These are phyloP conservation scores for Chanos chanos DNA, from an alignment of 2,797 vertebrate species.

Conservation along the genomic window DNA sequence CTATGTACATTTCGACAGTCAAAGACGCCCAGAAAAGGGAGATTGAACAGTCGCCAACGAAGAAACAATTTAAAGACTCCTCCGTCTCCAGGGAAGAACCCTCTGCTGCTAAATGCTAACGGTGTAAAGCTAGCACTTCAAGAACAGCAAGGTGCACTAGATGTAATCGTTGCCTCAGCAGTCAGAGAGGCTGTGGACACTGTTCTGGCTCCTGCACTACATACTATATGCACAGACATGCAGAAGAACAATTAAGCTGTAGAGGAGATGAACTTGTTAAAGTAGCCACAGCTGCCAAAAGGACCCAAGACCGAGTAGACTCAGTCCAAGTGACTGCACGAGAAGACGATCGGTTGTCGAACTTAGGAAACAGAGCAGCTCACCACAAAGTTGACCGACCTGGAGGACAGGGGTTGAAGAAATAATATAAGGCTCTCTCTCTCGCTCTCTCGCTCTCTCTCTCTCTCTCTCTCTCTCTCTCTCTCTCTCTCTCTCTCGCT, in stretches of 20 bases:
- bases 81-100: constrained; percentile 17
- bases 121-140: constrained; percentile 13
- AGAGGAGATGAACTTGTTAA: neutral
- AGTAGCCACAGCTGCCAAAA: neutral
- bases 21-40: neutral
- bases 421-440: constrained; percentile 8
- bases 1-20: neutral
- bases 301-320: neutral
- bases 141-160: neutral
- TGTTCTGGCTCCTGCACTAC: neutral
- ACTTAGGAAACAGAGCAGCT: neutral
- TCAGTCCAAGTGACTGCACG: neutral
- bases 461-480: too few species aligned
- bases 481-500: too few species aligned
- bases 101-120: constrained; percentile 1
- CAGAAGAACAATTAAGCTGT: constrained; percentile 4
- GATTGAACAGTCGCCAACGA: neutral
- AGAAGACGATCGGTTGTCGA: neutral
- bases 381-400: neutral
- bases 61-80: constrained; percentile 12
- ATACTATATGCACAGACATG: neutral
- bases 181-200: constrained; percentile 14
- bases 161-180: neutral
- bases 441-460: too few species aligned
- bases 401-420: neutral